These are phyloP conservation scores for Eupelmus urozonus DNA, from an alignment of 2,888 invertebrate genomes.

Conservation along the genomic window DNA sequence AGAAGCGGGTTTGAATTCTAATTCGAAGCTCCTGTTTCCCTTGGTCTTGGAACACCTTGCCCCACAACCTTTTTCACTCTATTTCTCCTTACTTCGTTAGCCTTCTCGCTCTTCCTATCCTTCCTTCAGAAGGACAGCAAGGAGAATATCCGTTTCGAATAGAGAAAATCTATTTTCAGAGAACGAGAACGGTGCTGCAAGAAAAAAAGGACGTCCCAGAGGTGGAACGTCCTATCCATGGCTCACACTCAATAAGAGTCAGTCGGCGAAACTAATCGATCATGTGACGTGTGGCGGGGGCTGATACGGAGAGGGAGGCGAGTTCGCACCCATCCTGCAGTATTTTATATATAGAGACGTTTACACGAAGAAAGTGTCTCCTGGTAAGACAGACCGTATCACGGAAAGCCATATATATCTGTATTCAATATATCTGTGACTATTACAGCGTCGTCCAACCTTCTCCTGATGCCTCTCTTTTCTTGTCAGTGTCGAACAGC, in stretches of 20 bases:
- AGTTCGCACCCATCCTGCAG: too few species aligned
- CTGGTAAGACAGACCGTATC: conserved; percentile 17
- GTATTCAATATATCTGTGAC: conserved; percentile 3
- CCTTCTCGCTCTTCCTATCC: conserved; percentile 17
- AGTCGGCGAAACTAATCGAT: conserved; percentile 60
- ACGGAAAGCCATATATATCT: background rate
- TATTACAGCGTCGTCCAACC: conserved; percentile 7
- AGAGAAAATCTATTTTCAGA: conserved; percentile 70
- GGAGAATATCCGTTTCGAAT: conserved; percentile 71
- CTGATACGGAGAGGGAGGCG: conserved; percentile 16
- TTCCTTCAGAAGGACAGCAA: conserved; percentile 59
- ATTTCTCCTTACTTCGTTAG: conserved; percentile 39
- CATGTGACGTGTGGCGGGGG: conserved; percentile 58
- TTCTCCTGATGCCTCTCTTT: background rate
- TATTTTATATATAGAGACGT: background rate
- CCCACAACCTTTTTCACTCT: conserved; percentile 41
- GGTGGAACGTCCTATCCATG: conserved; percentile 45
- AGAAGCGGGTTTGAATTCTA: conserved; percentile 10
- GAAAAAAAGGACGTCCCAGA: conserved; percentile 5
- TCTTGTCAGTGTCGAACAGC: too few species aligned
- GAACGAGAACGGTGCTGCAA: conserved; percentile 24
- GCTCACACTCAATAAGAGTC: conserved; percentile 60
- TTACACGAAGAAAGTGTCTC: conserved; percentile 2
- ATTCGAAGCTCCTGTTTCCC: conserved; percentile 40
- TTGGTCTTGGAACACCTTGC: conserved; percentile 10